phyloP scores from a whole-genome alignment of 2,113 vertebrate genomes.

The Uria lomvia region DNA sequence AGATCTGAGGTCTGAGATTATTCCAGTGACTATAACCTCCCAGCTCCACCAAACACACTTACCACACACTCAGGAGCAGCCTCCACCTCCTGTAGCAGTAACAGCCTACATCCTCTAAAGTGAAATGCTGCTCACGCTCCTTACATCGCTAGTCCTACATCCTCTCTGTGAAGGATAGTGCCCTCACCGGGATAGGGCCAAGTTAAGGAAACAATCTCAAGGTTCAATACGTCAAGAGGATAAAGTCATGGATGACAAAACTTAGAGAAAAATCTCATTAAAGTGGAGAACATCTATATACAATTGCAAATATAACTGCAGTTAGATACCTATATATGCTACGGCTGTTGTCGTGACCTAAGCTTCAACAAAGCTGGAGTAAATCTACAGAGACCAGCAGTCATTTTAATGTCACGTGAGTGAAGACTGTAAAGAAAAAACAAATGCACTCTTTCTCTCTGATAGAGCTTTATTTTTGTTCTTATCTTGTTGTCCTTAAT shows the following conservation, averaged over 20 bases:
- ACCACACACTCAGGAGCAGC: neutral
- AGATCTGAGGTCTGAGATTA: neutral
- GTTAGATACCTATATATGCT: neutral
- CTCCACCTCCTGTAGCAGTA: neutral
- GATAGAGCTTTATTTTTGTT: neutral
- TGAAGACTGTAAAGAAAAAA: neutral
- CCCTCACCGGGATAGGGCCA: neutral
- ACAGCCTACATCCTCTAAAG: neutral
- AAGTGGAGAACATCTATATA: neutral
- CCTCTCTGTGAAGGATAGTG: neutral
- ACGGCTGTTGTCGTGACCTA: neutral
- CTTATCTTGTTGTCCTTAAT: conserved; percentile 6
- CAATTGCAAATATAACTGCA: neutral
- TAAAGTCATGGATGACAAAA: neutral
- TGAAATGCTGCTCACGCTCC: neutral
- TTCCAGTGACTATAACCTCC: neutral
- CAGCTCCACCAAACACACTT: neutral
- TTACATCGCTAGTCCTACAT: neutral
- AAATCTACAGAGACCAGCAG: neutral
- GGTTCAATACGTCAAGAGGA: neutral
- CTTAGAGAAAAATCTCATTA: neutral
- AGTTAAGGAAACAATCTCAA: neutral
- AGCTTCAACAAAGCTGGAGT: neutral
- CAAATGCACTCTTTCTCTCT: neutral
- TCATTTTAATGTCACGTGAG: neutral